These are phyloP conservation scores for Azorinus chamasolen DNA, from an alignment of 2,888 invertebrate species.

Conservation along the genomic window DNA sequence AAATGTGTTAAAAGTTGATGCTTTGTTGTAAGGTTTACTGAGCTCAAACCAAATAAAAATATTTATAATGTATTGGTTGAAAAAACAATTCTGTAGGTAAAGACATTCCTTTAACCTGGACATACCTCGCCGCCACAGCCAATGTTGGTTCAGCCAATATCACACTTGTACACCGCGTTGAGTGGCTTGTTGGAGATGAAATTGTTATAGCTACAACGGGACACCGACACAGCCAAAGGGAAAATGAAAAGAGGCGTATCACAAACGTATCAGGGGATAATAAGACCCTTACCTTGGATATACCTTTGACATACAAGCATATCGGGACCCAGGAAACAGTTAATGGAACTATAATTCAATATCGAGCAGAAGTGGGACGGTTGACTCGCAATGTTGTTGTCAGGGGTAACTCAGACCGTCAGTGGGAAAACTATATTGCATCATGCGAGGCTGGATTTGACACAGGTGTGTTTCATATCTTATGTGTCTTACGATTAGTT, in stretches of 20 bases:
- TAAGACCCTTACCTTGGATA: conserved; percentile 74
- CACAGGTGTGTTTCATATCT: conserved; percentile 81
- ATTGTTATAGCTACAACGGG: conserved; percentile 77
- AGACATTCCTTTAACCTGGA: conserved; percentile 70
- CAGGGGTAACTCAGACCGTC: conserved; percentile 73
- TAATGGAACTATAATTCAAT: conserved; percentile 71
- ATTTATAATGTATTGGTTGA: no score
- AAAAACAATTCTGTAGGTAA: no score
- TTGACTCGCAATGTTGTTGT: conserved; percentile 81
- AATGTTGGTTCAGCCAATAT: conserved; percentile 62
- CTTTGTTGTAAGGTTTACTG: no score
- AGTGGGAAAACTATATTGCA: conserved; percentile 78
- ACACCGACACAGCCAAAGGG: conserved; percentile 75
- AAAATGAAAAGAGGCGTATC: conserved; percentile 79
- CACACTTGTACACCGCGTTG: conserved; percentile 65
- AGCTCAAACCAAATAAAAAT: no score
- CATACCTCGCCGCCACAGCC: conserved; percentile 68
- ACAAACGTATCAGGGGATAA: conserved; percentile 70
- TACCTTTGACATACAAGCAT: conserved; percentile 73
- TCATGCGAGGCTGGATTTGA: conserved; percentile 83
- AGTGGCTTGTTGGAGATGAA: conserved; percentile 73
- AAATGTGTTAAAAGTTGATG: conserved; percentile 68
- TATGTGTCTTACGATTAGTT: no score
- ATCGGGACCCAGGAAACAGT: conserved; percentile 72
- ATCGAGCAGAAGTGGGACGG: conserved; percentile 82